Base-by-base conservation (phyloP, 2,113 vertebrate genomes). In the Galeopterus variegatus region DNA sequence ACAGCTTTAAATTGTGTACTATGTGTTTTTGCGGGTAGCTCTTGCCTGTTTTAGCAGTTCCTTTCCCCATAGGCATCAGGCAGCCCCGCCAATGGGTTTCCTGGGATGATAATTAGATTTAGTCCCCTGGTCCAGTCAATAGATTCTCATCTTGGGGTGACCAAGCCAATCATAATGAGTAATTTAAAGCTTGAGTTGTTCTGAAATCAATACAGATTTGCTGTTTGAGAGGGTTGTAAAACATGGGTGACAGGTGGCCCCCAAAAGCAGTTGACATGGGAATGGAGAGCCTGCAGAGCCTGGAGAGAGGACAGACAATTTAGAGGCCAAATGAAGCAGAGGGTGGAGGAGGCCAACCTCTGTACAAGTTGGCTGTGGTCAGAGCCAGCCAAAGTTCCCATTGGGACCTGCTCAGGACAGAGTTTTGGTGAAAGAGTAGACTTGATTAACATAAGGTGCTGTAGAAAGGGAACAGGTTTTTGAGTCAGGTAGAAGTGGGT, bases 181-280 rank as follows among this genome's bases (percentile, higher is more conserved):
- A 98, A 99, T 99, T 99, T 98, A 98, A 98, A 98, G 82, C 98
- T 96, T 82, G 69, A 95, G 97, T 94, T 96, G 23, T 72, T 98
- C 96, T 95, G 95, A 98, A 98, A 99, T 99, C 99, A 98, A 98
- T 99, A 98, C 52, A 73, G 98, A 97, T 98, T 98, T 98, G 98
- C 96, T 98, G 95, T 95, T 98, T 21, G 90, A 96, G 96, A 97
- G 96, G 88, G 52, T 79, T 98, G 96, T 98, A 98, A 98, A 99
- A 97, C 93, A 97, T 1, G 83, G 86, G 82, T 96, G 98, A 97
- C 97, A 96, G 96, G 94, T 56, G 45, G 91, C 76, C 23, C 8
- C 7, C 2, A 31, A n/a, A 10, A 95, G 93, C 93, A 75, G 90
- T 89, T 98, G 96, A 88, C 52, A 2, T 6, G 56, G 91, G 56